Conservation (phyloP, 2,113 vertebrate genomes). For the Nothobranchius furzeri region DNA sequence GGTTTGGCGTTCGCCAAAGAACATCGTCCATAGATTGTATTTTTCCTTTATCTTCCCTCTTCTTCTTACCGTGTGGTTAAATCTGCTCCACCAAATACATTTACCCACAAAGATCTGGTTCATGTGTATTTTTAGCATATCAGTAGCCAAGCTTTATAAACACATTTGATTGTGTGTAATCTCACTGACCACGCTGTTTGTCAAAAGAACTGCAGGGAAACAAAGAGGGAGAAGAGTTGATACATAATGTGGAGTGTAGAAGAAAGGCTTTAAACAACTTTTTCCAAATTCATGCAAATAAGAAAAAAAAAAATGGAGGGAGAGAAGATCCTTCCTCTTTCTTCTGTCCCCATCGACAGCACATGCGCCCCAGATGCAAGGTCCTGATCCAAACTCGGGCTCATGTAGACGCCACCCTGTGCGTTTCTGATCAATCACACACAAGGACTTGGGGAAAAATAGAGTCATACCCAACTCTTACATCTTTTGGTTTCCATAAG, state of each 20-base stretch:
- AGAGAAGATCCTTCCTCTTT: constrained; percentile 23
- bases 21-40: constrained; percentile 45
- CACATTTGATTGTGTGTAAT: constrained; percentile 38
- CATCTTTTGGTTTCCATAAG: constrained; percentile 70
- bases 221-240: neutral
- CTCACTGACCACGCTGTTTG: constrained; percentile 16
- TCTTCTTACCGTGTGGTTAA: constrained; percentile 50
- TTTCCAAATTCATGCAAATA: constrained; percentile 33
- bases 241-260: constrained; percentile 9
- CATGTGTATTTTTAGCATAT: constrained; percentile 34
- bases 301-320: constrained; percentile 14
- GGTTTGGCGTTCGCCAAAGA: constrained; percentile 41
- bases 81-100: constrained; percentile 35
- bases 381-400: constrained; percentile 67
- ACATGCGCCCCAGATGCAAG: constrained; percentile 77
- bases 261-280: constrained; percentile 14
- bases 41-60: constrained; percentile 43
- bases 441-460: constrained; percentile 71
- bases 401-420: constrained; percentile 70
- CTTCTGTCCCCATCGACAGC: constrained; percentile 61
- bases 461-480: constrained; percentile 69
- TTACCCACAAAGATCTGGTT: constrained; percentile 42
- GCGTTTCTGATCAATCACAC: constrained; percentile 70
- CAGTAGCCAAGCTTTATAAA: constrained; percentile 40
- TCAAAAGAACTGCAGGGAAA: neutral